Base-by-base conservation (phyloP, 2,797 vertebrate genomes). In the Sorex maritimensis region DNA sequence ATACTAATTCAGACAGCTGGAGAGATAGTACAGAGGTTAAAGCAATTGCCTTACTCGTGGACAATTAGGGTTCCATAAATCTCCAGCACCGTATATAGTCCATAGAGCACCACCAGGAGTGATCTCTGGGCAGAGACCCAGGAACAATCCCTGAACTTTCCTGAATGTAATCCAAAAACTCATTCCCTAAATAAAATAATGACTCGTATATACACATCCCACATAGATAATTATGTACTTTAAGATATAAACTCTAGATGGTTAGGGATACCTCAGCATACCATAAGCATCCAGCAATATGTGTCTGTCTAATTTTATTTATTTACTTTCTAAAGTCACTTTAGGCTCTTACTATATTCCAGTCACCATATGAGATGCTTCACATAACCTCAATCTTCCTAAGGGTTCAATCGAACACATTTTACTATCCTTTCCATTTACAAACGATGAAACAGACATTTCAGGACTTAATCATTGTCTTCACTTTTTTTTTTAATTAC, bases 251-350 rank as follows among this genome's bases (percentile, higher is more conserved):
- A 0, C 10, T 71, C 10, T 74, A 7, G 30, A 44, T 1, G 30
- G 2, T 61, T 69, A 44, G 21, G 44, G n/a, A 38, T 2, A 28
- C 15, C n/a, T 44, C 5, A 11, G 1, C 26, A 11, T 21, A 82
- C 8, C 5, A 30, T 72, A 46, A 46, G 12, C 5, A 15, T 88
- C 52, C 61, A 8, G 0, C 14, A 94, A 4, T 55, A 34, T 49
- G 15, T 92, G 38, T 1, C 8, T 91, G 84, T 63, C 49, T n/a
- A 15, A 12, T 65, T 82, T 28, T 94, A 82, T 71, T 19, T 74
- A 44, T 30, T 80, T 84, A 74, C 23, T 82, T 90, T 38, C 75
- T 13, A 88, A 93, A 80, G 69, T 21, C 1, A 41, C 21, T 65
- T 44, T 81, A 21, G 26, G 21, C 3, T 44, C 15, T 28, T 68